Evolutionary conservation across 2,797 vertebrate species (phyloP), one percentile per base, ranked within the genome.

Genomic region (Liasis olivaceus): DNA sequence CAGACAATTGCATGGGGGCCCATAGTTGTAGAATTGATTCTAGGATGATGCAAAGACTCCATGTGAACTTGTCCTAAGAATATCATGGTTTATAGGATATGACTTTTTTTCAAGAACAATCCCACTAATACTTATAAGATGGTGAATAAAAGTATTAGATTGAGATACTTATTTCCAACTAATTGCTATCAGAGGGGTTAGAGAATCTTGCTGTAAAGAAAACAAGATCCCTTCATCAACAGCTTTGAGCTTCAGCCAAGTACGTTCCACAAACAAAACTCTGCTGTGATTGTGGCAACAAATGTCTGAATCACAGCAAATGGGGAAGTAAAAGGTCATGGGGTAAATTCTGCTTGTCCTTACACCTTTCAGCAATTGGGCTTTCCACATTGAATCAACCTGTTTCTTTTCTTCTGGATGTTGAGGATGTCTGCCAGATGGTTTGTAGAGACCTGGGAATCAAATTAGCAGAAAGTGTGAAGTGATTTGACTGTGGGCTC

Each of bases 391-490:
- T 54, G 59, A 94, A 86, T 87, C 60, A 63, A 69, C 54, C 2
- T 17, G 15, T 0, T 0, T 72, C 47, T 54, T 92, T 88, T 87
- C 1, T 0, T 66, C 47, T 91, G 84, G 72, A 88, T 58, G 86
- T 2, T 42, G 60, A 66, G 47, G 85, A 28, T 89, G 87, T n/a
- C 86, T 95, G 36, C 94, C 91, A 91, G 69, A 87, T 81, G 24
- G 5, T 20, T 90, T 81, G 62, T 56, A 64, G 51, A 88, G 87
- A 90, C 47, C 85, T 9, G 51, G 42, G 42, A 87, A 20, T 28
- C 54, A 51, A 51, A 94, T 89, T 6, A 22, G 66, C 87, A 91
- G 64, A 92, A 66, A 95, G 91, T 89, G 93, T 72, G 69, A 66
- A 60, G 47, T 31, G 87, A 42, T 81, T 89, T 17, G 85, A 42